Conservation (phyloP, 2,888 invertebrate genomes). For the Oconnorella tubifera region DNA sequence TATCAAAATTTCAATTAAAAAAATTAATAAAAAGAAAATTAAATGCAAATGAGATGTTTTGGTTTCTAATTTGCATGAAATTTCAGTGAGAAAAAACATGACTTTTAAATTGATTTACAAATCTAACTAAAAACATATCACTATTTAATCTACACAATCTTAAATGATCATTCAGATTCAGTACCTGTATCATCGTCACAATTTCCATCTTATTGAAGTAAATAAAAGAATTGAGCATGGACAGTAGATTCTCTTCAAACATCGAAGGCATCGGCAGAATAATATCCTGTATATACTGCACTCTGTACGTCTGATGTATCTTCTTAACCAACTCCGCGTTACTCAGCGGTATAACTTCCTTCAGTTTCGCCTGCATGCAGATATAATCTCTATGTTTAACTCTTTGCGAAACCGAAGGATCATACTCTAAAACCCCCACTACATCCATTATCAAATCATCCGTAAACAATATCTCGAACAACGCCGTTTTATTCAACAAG, state of each 20-base stretch:
- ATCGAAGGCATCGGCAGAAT: constrained; percentile 97
- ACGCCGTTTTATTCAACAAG: constrained; percentile 90
- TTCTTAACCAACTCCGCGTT: constrained; percentile 91
- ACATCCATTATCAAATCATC: constrained; percentile 84
- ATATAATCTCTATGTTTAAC: constrained; percentile 87
- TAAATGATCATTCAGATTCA: too few species aligned
- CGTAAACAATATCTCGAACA: constrained; percentile 96
- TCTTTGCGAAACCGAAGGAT: constrained; percentile 67
- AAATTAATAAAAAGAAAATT: too few species aligned
- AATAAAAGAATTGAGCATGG: constrained; percentile 95
- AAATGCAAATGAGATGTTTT: too few species aligned
- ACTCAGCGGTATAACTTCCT: constrained; percentile 79
- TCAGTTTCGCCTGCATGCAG: constrained; percentile 73
- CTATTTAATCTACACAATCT: too few species aligned
- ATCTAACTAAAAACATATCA: too few species aligned
- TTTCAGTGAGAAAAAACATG: too few species aligned
- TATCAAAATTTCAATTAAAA: too few species aligned
- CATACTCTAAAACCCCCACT: constrained; percentile 96
- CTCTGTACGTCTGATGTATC: constrained; percentile 99
- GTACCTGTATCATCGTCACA: constrained; percentile 91
- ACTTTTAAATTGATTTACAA: too few species aligned
- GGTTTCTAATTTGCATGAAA: too few species aligned
- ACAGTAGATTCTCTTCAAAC: constrained; percentile 98
- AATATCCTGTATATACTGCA: constrained; percentile 96
- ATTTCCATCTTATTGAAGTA: constrained; percentile 99